phyloP scores from a whole-genome alignment of 2,888 invertebrate genomes.

The Eristalis arbustorum region DNA sequence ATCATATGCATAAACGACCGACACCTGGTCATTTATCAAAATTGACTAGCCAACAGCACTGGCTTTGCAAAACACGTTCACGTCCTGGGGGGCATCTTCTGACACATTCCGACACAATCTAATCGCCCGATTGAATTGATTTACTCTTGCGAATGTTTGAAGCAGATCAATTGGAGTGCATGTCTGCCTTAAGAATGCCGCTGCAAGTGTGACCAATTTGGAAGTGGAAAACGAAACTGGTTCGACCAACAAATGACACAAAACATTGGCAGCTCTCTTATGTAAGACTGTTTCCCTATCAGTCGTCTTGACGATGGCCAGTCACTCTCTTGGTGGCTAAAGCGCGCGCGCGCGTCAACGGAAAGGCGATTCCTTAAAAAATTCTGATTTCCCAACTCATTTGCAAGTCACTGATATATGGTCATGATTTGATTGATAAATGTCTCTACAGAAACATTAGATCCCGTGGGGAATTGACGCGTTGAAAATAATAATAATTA shows the following conservation, averaged over 20 bases:
- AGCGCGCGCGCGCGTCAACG: background rate
- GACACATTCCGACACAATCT: background rate
- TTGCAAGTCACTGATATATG: conserved; percentile 37
- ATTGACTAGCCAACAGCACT: background rate
- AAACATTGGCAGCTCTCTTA: conserved; percentile 11
- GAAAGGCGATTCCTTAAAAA: conserved; percentile 8
- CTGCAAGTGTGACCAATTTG: conserved; percentile 19
- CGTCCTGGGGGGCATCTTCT: background rate
- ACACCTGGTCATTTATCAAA: conserved; percentile 15
- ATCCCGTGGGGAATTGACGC: conserved; percentile 23
- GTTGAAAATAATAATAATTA: conserved; percentile 47
- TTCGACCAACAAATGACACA: conserved; percentile 17
- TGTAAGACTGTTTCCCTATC: background rate
- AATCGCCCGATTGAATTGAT: background rate
- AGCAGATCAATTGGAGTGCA: background rate
- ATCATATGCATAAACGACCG: background rate
- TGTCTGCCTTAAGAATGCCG: background rate
- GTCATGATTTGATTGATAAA: conserved; percentile 45
- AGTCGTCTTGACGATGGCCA: background rate
- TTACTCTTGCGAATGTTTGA: background rate
- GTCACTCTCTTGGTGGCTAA: background rate
- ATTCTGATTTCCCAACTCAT: conserved; percentile 5
- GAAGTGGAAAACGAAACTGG: conserved; percentile 20
- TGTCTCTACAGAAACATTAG: conserved; percentile 28
- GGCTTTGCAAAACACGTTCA: background rate